Evolutionary conservation across 2,797 vertebrate species (phyloP).

Genomic region (Sphenodon punctatus): DNA sequence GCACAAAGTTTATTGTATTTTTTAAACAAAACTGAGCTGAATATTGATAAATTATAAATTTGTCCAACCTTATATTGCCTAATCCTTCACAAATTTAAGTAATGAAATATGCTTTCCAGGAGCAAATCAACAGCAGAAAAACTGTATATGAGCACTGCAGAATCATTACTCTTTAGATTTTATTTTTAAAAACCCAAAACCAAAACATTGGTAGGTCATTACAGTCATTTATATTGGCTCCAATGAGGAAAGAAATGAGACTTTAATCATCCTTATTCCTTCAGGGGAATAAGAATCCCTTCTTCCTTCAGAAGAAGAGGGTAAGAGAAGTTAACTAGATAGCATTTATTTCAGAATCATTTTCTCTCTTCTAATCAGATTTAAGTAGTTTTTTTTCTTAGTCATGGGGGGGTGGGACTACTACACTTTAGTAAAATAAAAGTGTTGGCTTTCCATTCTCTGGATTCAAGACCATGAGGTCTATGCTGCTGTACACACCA

Average conservation of each 20-base stretch:
- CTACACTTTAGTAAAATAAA: not conserved
- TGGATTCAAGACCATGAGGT: not conserved
- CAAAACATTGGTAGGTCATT: constrained; percentile 19
- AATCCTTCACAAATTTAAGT: constrained; percentile 37
- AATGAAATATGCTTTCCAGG: constrained; percentile 38
- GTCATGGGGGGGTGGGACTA: too few species aligned
- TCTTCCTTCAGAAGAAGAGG: not conserved
- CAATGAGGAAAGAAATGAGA: constrained; percentile 40
- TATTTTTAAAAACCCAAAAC: constrained; percentile 58
- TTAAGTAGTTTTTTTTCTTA: too few species aligned
- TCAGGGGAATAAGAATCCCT: constrained; percentile 23
- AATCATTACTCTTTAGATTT: constrained; percentile 44
- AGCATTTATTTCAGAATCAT: not conserved
- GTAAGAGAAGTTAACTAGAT: not conserved
- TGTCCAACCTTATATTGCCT: not conserved
- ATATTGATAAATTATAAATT: constrained; percentile 29
- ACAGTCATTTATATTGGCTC: constrained; percentile 52
- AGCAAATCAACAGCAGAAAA: constrained; percentile 33
- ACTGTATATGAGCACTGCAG: not conserved
- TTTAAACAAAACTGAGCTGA: not conserved
- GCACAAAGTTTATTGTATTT: constrained; percentile 16
- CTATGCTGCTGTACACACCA: not conserved
- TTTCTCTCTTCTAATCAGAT: not conserved
- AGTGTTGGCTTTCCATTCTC: not conserved
- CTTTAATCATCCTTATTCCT: constrained; percentile 49